Percentiles rank a stretch among this genome's conserved stretches.
Evolutionary conservation across 2,888 invertebrate genomes (phyloP).

Genomic region (Dynastes maya): DNA sequence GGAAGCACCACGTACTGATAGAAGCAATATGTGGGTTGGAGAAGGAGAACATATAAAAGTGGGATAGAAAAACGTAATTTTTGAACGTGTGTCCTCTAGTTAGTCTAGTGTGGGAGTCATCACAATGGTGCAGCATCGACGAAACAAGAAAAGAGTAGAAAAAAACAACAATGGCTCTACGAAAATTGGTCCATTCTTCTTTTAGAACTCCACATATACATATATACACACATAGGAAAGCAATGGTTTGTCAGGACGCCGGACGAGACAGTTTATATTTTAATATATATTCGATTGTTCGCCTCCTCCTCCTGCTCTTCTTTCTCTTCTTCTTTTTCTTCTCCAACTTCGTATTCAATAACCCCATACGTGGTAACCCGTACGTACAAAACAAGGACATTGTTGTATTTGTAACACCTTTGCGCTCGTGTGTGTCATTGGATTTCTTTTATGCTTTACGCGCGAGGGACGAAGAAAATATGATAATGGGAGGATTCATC

Average conservation of each 20-base stretch:
- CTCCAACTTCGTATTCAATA: conserved; percentile 28
- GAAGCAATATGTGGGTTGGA: neutral
- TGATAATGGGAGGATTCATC: conserved; percentile 25
- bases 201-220: conserved; percentile 25
- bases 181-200: conserved; percentile 39
- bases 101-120: conserved; percentile 34
- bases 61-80: conserved; percentile 22
- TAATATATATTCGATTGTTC: conserved; percentile 56
- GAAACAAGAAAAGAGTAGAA: conserved; percentile 16
- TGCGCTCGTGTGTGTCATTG: conserved; percentile 9
- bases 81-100: conserved; percentile 32
- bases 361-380: conserved; percentile 24
- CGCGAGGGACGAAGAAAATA: conserved; percentile 22
- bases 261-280: conserved; percentile 55
- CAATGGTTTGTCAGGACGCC: conserved; percentile 38
- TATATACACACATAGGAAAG: conserved; percentile 13
- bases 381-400: conserved; percentile 14
- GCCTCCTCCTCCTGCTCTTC: conserved; percentile 1
- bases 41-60: neutral
- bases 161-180: conserved; percentile 24
- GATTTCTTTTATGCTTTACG: conserved; percentile 14
- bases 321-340: conserved; percentile 1
- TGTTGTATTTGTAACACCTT: conserved; percentile 37
- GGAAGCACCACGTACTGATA: neutral
- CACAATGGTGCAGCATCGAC: conserved; percentile 31